Percentiles rank a stretch among this genome's conserved stretches.
Conservation (phyloP, 2,113 vertebrate species). For the Vulpes vulpes region DNA sequence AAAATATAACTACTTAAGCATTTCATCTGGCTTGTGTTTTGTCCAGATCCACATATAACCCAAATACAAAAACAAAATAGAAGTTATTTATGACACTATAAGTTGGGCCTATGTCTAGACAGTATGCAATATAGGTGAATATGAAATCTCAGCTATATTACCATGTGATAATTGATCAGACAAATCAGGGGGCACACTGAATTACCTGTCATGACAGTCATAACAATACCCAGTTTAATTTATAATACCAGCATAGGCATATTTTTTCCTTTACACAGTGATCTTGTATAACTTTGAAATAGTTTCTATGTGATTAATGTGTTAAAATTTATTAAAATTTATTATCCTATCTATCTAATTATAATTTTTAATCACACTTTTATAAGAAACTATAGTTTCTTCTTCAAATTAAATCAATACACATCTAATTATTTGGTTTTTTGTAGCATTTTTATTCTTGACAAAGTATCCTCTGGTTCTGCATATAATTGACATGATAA, state of each 20-base stretch:
- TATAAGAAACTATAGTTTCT: background rate
- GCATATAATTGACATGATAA: background rate
- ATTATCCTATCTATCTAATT: background rate
- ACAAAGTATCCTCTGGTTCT: slow-evolving; percentile 29
- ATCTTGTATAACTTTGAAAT: background rate
- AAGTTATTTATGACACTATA: background rate
- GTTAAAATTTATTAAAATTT: background rate
- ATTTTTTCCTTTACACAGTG: background rate
- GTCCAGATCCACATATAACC: background rate
- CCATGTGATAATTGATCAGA: background rate
- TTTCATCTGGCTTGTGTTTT: slow-evolving; percentile 21
- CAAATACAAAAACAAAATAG: slow-evolving; percentile 22
- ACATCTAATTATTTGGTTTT: slow-evolving; percentile 39
- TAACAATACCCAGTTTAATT: background rate
- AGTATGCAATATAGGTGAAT: background rate
- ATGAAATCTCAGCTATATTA: background rate
- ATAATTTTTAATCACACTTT: slow-evolving; percentile 27
- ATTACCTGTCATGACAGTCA: background rate
- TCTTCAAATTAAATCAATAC: slow-evolving; percentile 42
- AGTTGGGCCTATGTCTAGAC: background rate
- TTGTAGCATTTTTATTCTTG: slow-evolving; percentile 39
- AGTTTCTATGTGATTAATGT: slow-evolving; percentile 6
- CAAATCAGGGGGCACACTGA: background rate
- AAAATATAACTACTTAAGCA: slow-evolving; percentile 54
- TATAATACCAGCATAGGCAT: background rate